Evolutionary conservation across 2,113 vertebrate species (phyloP).

Genomic region (Arenaria interpres): DNA sequence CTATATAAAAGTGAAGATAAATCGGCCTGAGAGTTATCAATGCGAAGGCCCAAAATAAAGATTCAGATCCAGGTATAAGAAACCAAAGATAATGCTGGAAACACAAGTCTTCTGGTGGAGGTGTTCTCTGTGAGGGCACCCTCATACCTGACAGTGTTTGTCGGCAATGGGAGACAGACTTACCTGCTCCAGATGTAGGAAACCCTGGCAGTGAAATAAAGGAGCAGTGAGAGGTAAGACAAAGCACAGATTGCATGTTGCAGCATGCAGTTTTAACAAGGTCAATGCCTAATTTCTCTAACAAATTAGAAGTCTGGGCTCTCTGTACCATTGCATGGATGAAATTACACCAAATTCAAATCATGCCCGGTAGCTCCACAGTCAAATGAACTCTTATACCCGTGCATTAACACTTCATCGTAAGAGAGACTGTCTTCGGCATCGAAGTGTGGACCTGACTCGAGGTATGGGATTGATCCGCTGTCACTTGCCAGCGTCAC

Average conservation of each 20-base stretch:
- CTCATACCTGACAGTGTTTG: not conserved
- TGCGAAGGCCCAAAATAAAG: not conserved
- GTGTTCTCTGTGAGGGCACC: not conserved
- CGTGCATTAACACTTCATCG: not conserved
- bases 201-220: not conserved
- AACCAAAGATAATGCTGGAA: not conserved
- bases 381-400: not conserved
- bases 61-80: not conserved
- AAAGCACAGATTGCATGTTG: not conserved
- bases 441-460: not conserved
- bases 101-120: not conserved
- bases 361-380: not conserved
- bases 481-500: not conserved
- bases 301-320: slow-evolving; percentile 37
- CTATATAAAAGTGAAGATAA: not conserved
- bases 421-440: not conserved
- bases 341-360: slow-evolving; percentile 25
- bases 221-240: not conserved
- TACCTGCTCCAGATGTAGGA: not conserved
- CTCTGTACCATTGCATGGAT: not conserved
- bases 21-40: not conserved
- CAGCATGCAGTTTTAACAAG: not conserved
- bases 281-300: slow-evolving; percentile 27
- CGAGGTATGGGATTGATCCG: not conserved
- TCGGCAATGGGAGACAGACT: not conserved